Percentiles rank a stretch among this genome's conserved stretches.
Evolutionary conservation across 2,888 invertebrate species (phyloP).

Genomic region (Nowickia ferox): DNA sequence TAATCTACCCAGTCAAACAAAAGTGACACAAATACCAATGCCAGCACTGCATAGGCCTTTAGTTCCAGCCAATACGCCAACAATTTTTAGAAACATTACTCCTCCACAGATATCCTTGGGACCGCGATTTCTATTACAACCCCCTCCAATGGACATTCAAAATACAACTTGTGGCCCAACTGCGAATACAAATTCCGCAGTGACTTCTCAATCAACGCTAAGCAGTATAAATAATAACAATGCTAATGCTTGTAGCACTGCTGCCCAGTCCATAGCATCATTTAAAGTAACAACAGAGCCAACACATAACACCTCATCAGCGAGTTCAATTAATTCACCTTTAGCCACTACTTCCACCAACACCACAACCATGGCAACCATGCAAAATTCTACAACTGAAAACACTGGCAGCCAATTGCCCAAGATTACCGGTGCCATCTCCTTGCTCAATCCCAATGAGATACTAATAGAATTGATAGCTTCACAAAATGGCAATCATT

Average conservation of each 20-base stretch:
- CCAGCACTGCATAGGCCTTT: slow-evolving; percentile 9
- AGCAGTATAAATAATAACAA: not conserved
- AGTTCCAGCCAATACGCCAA: not conserved
- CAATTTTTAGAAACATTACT: not conserved
- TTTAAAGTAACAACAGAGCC: slow-evolving; percentile 6
- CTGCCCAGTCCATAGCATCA: not conserved
- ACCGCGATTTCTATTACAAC: not conserved
- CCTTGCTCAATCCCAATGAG: slow-evolving; percentile 70
- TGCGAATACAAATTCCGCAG: not conserved
- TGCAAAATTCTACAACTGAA: not conserved
- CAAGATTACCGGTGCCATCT: slow-evolving; percentile 63
- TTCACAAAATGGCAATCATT: slow-evolving; percentile 64
- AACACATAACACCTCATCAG: not conserved
- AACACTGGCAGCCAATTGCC: slow-evolving; percentile 16
- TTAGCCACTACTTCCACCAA: not conserved
- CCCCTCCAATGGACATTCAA: not conserved
- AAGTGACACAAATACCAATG: slow-evolving; percentile 23
- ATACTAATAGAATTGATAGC: slow-evolving; percentile 73
- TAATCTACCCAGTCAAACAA: slow-evolving; percentile 43
- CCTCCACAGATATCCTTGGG: slow-evolving; percentile 13
- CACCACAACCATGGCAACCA: not conserved
- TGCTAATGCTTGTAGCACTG: not conserved
- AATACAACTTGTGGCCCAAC: not conserved
- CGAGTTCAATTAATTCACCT: not conserved
- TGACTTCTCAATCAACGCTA: no score